Percentiles rank a stretch among this genome's conserved stretches.
Conservation (phyloP, 1,140 invertebrate species). For the Eumaeus atala region DNA sequence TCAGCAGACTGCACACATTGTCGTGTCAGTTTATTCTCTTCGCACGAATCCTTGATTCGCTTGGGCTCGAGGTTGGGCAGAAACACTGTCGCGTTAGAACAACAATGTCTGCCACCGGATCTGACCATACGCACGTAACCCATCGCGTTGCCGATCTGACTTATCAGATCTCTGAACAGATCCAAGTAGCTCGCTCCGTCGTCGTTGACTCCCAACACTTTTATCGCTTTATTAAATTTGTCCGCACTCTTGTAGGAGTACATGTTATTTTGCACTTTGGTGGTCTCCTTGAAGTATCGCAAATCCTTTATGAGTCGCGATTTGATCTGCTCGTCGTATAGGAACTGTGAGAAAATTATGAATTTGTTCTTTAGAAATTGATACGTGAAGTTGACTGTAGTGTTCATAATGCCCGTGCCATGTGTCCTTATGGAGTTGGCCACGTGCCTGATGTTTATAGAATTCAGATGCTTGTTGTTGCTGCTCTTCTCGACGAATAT, state of each 20-base stretch:
- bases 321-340: constrained; percentile 99
- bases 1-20: constrained; percentile 80
- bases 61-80: constrained; percentile 88
- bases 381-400: constrained; percentile 97
- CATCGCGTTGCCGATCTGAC: constrained; percentile 97
- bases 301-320: constrained; percentile 94
- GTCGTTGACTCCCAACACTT: constrained; percentile 88
- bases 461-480: constrained; percentile 96
- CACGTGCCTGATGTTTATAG: constrained; percentile 95
- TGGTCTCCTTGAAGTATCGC: constrained; percentile 80
- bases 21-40: constrained; percentile 75
- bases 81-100: constrained; percentile 92
- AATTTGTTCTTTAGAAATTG: constrained; percentile 97
- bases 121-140: constrained; percentile 96
- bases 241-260: constrained; percentile 94
- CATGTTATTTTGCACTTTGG: constrained; percentile 74
- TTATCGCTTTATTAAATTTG: constrained; percentile 94
- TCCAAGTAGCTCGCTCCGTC: constrained; percentile 94
- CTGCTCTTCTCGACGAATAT: constrained; percentile 95
- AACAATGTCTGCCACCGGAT: constrained; percentile 94
- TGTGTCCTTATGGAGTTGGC: constrained; percentile 98
- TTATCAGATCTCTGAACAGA: constrained; percentile 93
- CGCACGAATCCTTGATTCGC: constrained; percentile 75
- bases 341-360: constrained; percentile 96
- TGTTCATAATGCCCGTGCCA: constrained; percentile 98